A percentile compares a stretch with the other conserved stretches of the same genome.
These are phyloP conservation scores for Ceyx cyanopectus DNA, from an alignment of 2,113 vertebrate species.

Conservation along the genomic window DNA sequence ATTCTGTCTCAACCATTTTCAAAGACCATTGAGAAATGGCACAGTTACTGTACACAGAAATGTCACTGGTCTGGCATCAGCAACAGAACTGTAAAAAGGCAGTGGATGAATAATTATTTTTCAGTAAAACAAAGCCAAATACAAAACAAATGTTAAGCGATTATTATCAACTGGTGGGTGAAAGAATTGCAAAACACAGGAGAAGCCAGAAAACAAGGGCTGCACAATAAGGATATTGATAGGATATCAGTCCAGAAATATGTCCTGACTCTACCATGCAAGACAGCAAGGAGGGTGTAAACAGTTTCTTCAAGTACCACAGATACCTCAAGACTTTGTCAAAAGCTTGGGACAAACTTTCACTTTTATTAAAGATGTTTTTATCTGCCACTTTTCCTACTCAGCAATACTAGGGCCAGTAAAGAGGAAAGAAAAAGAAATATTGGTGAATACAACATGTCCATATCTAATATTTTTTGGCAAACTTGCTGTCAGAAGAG, in stretches of 20 bases:
- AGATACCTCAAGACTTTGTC: too few species aligned
- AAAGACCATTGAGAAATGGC: not conserved
- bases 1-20: not conserved
- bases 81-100: not conserved
- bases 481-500: too few species aligned
- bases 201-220: not conserved
- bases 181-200: not conserved
- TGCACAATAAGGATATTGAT: not conserved
- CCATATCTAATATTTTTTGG: too few species aligned
- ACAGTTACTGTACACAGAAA: not conserved
- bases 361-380: too few species aligned
- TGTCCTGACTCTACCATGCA: not conserved
- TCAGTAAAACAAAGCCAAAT: not conserved
- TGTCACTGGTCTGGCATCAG: not conserved
- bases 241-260: not conserved
- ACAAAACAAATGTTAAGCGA: not conserved
- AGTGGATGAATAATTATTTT: not conserved
- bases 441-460: too few species aligned
- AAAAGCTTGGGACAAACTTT: too few species aligned
- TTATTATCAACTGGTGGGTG: not conserved
- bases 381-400: too few species aligned
- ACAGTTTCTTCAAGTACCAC: not conserved
- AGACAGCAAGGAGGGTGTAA: not conserved
- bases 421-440: too few species aligned
- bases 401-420: too few species aligned